phyloP scores from a whole-genome alignment of 2,888 invertebrate genomes.

The Coelinius sp. region DNA sequence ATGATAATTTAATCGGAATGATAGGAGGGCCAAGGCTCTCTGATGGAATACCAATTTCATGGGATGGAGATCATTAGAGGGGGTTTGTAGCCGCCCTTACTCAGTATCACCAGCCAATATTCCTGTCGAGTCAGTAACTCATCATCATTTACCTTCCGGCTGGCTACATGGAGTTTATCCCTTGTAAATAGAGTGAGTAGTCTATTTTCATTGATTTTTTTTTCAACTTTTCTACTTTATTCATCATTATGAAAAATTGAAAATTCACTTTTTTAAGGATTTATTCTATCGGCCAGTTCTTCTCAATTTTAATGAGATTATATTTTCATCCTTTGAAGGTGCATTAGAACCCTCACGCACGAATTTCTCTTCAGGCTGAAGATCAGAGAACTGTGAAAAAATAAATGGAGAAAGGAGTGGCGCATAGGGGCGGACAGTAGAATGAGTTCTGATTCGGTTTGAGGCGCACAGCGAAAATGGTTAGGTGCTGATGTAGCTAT shows the following conservation, averaged over 20 bases:
- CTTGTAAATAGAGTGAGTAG: neutral
- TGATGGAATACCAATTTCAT: conserved; percentile 20
- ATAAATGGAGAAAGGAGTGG: neutral
- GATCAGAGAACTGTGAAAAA: conserved; percentile 9
- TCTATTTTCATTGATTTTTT: neutral
- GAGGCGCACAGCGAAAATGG: conserved; percentile 48
- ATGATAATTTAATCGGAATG: conserved; percentile 27
- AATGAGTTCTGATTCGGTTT: conserved; percentile 60
- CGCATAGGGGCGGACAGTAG: conserved; percentile 45
- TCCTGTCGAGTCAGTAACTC: conserved; percentile 20
- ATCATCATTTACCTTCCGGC: conserved; percentile 12
- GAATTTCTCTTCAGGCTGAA: neutral
- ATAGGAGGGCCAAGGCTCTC: neutral
- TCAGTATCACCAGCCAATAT: conserved; percentile 1
- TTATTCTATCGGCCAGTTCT: neutral
- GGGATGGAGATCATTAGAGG: conserved; percentile 17
- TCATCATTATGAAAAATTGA: neutral
- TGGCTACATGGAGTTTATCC: neutral
- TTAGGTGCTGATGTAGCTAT: conserved; percentile 57
- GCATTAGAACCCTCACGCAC: neutral
- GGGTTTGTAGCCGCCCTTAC: neutral
- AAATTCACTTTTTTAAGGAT: neutral
- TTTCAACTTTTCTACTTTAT: too few species aligned
- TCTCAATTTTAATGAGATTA: neutral
- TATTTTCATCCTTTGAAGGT: neutral